phyloP scores from a whole-genome alignment of 2,888 invertebrate genomes.

The Prosopocoilus inquinatus region DNA sequence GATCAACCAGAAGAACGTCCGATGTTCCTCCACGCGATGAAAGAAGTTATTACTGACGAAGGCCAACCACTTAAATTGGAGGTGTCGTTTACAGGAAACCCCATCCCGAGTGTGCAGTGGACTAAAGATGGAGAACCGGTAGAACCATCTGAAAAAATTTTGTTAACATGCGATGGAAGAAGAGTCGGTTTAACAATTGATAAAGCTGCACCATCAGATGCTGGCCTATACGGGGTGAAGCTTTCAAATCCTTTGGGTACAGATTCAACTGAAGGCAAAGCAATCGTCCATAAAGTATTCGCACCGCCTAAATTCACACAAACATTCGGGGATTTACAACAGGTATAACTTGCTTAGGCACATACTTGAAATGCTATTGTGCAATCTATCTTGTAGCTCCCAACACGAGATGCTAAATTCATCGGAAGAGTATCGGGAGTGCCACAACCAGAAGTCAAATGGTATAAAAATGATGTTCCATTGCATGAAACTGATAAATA shows the following conservation, averaged over 20 bases:
- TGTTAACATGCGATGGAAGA: slow-evolving; percentile 80
- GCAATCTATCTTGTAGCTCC: slow-evolving; percentile 54
- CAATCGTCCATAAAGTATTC: slow-evolving; percentile 75
- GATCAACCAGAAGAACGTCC: slow-evolving; percentile 74
- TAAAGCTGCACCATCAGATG: slow-evolving; percentile 67
- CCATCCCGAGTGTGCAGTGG: slow-evolving; percentile 78
- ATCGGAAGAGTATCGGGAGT: slow-evolving; percentile 77
- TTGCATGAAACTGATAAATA: slow-evolving; percentile 71
- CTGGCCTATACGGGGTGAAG: slow-evolving; percentile 75
- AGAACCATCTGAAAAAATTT: slow-evolving; percentile 63
- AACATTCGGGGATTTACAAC: slow-evolving; percentile 66
- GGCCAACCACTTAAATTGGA: slow-evolving; percentile 63
- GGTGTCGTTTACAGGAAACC: slow-evolving; percentile 77
- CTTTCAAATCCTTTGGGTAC: slow-evolving; percentile 76
- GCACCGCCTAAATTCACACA: slow-evolving; percentile 80
- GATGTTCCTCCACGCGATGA: slow-evolving; percentile 68
- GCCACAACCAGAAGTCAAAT: slow-evolving; percentile 79
- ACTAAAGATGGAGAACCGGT: slow-evolving; percentile 72
- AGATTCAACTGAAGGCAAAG: slow-evolving; percentile 66
- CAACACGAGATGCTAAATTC: slow-evolving; percentile 79
- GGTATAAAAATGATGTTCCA: slow-evolving; percentile 81
- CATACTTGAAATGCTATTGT: background rate
- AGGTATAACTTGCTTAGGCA: slow-evolving; percentile 49
- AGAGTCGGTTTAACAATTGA: slow-evolving; percentile 74
- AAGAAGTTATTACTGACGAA: slow-evolving; percentile 78